These are phyloP conservation scores for Cenopis cana DNA, from an alignment of 2,888 invertebrate species.

Conservation along the genomic window DNA sequence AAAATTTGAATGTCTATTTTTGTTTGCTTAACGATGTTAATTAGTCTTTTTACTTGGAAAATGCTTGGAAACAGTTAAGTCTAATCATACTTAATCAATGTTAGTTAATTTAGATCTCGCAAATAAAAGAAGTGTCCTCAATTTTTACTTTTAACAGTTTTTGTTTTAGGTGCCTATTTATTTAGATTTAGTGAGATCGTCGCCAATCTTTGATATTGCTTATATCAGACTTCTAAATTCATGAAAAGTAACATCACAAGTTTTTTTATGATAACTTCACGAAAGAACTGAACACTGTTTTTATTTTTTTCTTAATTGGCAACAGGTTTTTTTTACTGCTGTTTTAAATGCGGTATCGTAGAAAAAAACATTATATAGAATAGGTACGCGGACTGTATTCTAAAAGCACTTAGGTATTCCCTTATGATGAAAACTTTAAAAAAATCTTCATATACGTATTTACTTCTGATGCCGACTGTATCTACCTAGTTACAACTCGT, in stretches of 20 bases:
- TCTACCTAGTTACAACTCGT: neutral
- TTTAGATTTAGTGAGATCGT: neutral
- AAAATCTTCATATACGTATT: too few species aligned
- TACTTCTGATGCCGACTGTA: too few species aligned
- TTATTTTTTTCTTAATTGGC: too few species aligned
- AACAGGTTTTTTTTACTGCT: too few species aligned
- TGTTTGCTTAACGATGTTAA: slow-evolving; percentile 15
- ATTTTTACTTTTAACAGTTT: neutral
- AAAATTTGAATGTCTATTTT: slow-evolving; percentile 2
- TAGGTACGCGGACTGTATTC: too few species aligned
- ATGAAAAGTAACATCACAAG: neutral
- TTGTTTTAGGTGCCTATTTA: too few species aligned
- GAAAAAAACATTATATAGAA: too few species aligned
- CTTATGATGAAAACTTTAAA: too few species aligned
- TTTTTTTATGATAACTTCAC: neutral
- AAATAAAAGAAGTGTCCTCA: neutral
- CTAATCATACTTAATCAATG: slow-evolving; percentile 6
- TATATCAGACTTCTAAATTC: too few species aligned
- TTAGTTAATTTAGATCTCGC: slow-evolving; percentile 1
- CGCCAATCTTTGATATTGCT: too few species aligned
- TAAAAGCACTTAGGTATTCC: too few species aligned
- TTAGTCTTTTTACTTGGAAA: slow-evolving; percentile 18
- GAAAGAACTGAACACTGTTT: neutral
- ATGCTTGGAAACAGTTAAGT: slow-evolving; percentile 9
- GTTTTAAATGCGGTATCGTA: too few species aligned